Percentiles rank a stretch among this genome's conserved stretches.
These are phyloP conservation scores for Champsocephalus gunnari DNA, from an alignment of 2,797 vertebrate species.

Conservation along the genomic window DNA sequence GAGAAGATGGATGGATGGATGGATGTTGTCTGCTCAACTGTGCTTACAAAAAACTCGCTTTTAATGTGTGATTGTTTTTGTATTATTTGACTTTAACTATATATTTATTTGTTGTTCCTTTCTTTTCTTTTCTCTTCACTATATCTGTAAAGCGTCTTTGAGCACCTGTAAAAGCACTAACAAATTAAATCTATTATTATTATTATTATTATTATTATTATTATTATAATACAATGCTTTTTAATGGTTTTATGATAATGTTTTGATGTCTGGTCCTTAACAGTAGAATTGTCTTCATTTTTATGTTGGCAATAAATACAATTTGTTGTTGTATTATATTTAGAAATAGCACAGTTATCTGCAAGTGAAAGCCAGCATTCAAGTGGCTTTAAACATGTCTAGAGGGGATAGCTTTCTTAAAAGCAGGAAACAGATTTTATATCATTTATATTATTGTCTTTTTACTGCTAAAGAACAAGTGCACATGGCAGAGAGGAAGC, in stretches of 20 bases:
- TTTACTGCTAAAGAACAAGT: conserved; percentile 37
- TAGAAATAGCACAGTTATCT: conserved; percentile 12
- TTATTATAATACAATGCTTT: conserved; percentile 3
- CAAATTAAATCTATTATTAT: no score
- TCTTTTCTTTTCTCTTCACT: no score
- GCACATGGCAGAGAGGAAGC: conserved; percentile 38
- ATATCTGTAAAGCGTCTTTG: no score
- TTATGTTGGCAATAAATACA: conserved; percentile 3
- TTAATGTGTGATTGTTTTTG: no score
- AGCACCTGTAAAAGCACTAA: no score
- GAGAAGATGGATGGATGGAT: no score
- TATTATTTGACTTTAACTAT: no score
- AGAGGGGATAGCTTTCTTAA: conserved; percentile 23
- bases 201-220: no score
- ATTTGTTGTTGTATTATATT: conserved; percentile 5
- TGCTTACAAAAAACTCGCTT: background rate
- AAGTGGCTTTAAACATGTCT: conserved; percentile 26
- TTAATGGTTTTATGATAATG: conserved; percentile 11
- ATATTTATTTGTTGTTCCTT: no score
- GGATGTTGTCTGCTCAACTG: background rate
- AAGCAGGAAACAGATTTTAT: conserved; percentile 41
- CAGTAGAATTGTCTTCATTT: background rate
- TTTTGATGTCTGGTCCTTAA: conserved; percentile 9
- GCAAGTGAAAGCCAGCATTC: conserved; percentile 4
- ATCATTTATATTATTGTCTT: conserved; percentile 35